Percentiles rank a stretch among this genome's conserved stretches.
Evolutionary conservation across 2,113 vertebrate genomes (phyloP).

Genomic region (Cynoglossus semilaevis): DNA sequence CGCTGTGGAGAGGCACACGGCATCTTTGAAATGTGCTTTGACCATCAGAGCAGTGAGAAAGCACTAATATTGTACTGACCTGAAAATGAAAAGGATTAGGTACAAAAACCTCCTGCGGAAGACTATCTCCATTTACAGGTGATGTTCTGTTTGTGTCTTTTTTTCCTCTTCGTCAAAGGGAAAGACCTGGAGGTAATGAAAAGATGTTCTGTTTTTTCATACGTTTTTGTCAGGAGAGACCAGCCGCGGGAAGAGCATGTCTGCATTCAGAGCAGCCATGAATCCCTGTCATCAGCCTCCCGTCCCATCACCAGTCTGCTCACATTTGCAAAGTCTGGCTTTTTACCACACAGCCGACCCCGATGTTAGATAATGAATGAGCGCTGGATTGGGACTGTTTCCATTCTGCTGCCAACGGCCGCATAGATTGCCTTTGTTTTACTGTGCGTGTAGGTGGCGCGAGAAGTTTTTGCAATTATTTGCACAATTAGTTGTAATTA

Average conservation of each 20-base stretch:
- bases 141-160: constrained; percentile 67
- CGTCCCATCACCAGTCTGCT: constrained; percentile 33
- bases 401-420: constrained; percentile 63
- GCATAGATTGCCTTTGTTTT: constrained; percentile 68
- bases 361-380: constrained; percentile 59
- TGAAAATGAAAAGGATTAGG: constrained; percentile 73
- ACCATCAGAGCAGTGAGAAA: constrained; percentile 70
- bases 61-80: constrained; percentile 73
- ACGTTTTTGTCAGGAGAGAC: constrained; percentile 61
- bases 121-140: constrained; percentile 65
- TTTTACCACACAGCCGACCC: constrained; percentile 55
- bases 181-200: constrained; percentile 59
- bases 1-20: constrained; percentile 55
- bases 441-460: constrained; percentile 50
- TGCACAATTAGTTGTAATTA: constrained; percentile 75
- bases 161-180: constrained; percentile 43
- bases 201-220: constrained; percentile 51
- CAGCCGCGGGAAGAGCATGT: constrained; percentile 52
- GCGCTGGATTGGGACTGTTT: constrained; percentile 54
- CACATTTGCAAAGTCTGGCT: constrained; percentile 48
- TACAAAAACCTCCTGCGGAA: constrained; percentile 53
- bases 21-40: constrained; percentile 72
- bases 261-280: constrained; percentile 61
- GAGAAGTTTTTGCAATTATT: constrained; percentile 71
- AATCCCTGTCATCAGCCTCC: constrained; percentile 64